Percentiles rank a stretch among this genome's conserved stretches.
These are phyloP conservation scores for Hipposideros armiger DNA, from an alignment of 2,113 vertebrate genomes.

Conservation along the genomic window DNA sequence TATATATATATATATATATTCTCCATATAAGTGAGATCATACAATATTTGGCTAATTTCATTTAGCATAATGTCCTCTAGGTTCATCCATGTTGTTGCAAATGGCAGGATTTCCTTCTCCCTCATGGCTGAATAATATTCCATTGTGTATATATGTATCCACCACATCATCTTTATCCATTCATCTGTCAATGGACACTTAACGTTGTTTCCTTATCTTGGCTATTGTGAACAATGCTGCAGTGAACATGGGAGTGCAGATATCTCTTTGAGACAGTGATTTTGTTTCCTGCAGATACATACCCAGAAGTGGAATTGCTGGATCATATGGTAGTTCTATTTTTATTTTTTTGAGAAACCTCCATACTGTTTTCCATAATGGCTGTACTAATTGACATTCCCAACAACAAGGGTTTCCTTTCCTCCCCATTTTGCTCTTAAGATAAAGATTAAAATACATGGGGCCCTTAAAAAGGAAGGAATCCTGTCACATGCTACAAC, in stretches of 20 bases:
- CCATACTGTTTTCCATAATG: neutral
- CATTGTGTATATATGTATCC: neutral
- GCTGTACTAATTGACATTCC: neutral
- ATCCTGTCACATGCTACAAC: neutral
- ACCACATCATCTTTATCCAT: too few relatives aligned
- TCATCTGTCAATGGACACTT: neutral
- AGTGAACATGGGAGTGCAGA: neutral
- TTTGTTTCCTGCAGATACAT: neutral
- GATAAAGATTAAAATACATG: neutral
- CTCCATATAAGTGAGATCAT: too few relatives aligned
- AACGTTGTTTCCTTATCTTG: neutral
- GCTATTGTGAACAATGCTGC: neutral
- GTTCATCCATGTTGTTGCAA: neutral
- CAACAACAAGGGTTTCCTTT: neutral
- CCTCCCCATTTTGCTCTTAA: neutral
- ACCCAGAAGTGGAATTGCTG: neutral
- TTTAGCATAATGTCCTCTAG: too few relatives aligned
- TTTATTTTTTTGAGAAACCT: neutral
- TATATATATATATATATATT: too few relatives aligned
- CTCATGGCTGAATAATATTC: neutral
- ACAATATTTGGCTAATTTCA: too few relatives aligned
- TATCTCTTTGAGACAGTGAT: neutral
- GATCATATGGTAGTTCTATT: neutral
- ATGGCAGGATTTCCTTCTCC: neutral
- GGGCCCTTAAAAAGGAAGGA: neutral